A percentile compares a stretch with the other conserved stretches of the same genome.
Evolutionary conservation across 1,140 invertebrate species (phyloP).

Genomic region (Melipona quadrifasciata): DNA sequence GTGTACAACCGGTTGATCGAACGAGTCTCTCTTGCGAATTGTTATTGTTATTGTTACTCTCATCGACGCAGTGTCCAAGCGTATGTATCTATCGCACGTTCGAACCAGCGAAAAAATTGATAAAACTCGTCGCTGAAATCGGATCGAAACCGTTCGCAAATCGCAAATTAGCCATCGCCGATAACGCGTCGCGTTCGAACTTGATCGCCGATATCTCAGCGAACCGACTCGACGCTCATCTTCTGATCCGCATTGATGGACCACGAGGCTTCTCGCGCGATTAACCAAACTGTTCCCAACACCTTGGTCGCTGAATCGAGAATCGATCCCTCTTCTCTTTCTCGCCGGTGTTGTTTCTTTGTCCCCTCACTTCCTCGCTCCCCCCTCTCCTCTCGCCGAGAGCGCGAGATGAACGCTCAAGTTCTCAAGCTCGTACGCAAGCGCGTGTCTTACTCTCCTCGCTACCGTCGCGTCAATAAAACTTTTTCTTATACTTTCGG

Average conservation of each 20-base stretch:
- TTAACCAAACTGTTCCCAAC: not conserved
- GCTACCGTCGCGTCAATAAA: constrained; percentile 50
- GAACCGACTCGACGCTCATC: too few relatives aligned
- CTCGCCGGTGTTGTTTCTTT: not conserved
- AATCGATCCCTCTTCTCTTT: too few relatives aligned
- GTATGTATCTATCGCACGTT: not conserved
- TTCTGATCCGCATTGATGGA: not conserved
- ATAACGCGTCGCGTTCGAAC: not conserved
- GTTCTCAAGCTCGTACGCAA: not conserved
- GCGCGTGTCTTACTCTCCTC: not conserved
- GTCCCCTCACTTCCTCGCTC: not conserved
- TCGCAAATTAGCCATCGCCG: not conserved
- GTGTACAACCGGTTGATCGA: not conserved
- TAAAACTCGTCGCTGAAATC: constrained; percentile 1
- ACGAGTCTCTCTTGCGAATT: not conserved
- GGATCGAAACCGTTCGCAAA: not conserved
- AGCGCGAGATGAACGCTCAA: too few relatives aligned
- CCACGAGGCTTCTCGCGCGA: not conserved
- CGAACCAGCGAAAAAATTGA: not conserved
- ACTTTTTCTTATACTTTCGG: constrained; percentile 80
- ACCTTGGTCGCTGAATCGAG: too few relatives aligned
- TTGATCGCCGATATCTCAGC: not conserved
- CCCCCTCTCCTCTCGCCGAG: not conserved
- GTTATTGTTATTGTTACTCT: not conserved
- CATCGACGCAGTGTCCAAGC: not conserved